These are phyloP conservation scores for Lepidurus couesii DNA, from an alignment of 1,140 invertebrate genomes.

Conservation along the genomic window DNA sequence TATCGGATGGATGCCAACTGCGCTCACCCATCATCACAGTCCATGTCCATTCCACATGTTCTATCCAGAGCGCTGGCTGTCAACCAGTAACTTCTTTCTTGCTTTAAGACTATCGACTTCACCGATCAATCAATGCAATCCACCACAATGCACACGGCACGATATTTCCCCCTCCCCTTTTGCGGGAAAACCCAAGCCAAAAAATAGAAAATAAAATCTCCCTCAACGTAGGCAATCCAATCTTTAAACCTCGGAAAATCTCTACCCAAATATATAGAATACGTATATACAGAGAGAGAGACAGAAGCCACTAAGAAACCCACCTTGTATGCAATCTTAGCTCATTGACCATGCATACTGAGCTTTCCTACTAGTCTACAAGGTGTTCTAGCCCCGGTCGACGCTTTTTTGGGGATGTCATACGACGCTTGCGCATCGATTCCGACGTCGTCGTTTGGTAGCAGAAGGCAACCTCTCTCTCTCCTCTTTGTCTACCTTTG, in stretches of 20 bases:
- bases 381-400: background rate
- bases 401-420: background rate
- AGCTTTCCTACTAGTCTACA: background rate
- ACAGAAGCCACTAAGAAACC: no score
- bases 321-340: background rate
- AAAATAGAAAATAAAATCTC: no score
- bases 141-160: no score
- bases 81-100: no score
- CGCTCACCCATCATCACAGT: constrained; percentile 15
- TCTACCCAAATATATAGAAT: no score
- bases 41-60: background rate
- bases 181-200: no score
- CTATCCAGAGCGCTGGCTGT: background rate
- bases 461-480: background rate
- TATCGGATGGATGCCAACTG: constrained; percentile 37
- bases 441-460: background rate
- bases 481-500: background rate
- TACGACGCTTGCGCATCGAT: constrained; percentile 4
- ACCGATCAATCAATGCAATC: no score
- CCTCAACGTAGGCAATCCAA: no score
- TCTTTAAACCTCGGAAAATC: no score
- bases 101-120: no score
- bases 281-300: no score
- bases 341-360: constrained; percentile 14
- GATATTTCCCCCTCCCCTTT: no score